Evolutionary conservation across 2,797 vertebrate species (phyloP).

Genomic region (Calcarius lapponicus): DNA sequence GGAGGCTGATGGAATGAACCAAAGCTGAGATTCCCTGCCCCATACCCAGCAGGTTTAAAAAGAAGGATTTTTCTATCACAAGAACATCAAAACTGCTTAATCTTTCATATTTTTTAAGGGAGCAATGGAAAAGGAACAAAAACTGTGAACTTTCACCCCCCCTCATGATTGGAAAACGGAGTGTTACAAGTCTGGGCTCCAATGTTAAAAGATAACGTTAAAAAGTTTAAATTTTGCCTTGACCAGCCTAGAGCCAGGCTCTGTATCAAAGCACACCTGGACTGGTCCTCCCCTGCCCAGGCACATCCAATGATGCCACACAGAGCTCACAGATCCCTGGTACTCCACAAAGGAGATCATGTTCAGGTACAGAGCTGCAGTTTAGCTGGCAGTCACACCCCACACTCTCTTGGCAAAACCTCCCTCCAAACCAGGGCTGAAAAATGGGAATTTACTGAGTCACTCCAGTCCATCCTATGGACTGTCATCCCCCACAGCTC

Average conservation of each 20-base stretch:
- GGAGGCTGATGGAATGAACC: conserved; percentile 41
- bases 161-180: neutral
- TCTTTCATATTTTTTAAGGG: neutral
- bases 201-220: neutral
- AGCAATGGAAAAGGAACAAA: neutral
- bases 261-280: rapidly evolving
- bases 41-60: conserved; percentile 45
- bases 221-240: neutral
- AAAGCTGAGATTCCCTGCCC: conserved; percentile 52
- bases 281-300: neutral
- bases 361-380: neutral
- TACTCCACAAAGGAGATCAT: neutral
- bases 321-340: neutral
- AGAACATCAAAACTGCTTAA: neutral
- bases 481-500: neutral
- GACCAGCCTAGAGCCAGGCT: neutral
- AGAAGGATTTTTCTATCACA: conserved; percentile 29
- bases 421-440: neutral
- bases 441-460: neutral
- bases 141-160: neutral
- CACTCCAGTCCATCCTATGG: neutral
- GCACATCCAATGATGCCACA: neutral
- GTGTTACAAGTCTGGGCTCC: neutral
- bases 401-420: neutral
- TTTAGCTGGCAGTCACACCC: neutral